Evolutionary conservation across 2,113 vertebrate genomes (phyloP).

Genomic region (Pogonocichla stellata): DNA sequence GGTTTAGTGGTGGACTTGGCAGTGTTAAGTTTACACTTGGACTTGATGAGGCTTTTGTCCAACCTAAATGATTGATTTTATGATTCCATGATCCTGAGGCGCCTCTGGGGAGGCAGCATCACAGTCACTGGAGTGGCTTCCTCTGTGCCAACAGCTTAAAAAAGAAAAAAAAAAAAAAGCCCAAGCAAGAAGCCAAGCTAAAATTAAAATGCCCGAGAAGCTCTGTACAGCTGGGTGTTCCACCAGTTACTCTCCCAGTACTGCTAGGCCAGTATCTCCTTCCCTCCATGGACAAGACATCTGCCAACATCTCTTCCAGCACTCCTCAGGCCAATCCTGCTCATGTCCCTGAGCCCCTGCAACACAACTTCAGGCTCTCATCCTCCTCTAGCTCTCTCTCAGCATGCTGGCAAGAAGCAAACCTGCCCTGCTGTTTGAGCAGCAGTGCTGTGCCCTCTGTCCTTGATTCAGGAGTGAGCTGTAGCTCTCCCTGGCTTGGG

Average conservation of each 20-base stretch:
- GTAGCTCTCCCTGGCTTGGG: background rate
- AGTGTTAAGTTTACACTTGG: background rate
- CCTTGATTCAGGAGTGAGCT: background rate
- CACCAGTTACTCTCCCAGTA: background rate
- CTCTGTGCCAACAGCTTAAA: background rate
- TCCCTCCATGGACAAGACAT: background rate
- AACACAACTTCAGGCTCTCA: background rate
- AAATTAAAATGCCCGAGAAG: background rate
- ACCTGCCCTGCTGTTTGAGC: background rate
- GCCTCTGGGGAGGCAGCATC: background rate
- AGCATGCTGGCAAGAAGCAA: background rate
- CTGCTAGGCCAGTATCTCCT: background rate
- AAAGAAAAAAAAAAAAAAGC: background rate
- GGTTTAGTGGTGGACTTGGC: background rate
- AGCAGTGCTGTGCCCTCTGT: background rate
- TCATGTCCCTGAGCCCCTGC: background rate
- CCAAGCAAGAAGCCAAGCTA: background rate
- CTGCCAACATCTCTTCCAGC: background rate
- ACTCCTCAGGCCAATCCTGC: background rate
- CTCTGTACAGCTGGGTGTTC: background rate
- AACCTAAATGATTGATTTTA: background rate
- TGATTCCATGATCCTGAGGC: background rate
- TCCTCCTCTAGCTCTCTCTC: background rate
- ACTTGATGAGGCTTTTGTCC: background rate
- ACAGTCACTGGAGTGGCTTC: background rate